phyloP scores from a whole-genome alignment of 2,797 vertebrate species.

The Vireo griseus region DNA sequence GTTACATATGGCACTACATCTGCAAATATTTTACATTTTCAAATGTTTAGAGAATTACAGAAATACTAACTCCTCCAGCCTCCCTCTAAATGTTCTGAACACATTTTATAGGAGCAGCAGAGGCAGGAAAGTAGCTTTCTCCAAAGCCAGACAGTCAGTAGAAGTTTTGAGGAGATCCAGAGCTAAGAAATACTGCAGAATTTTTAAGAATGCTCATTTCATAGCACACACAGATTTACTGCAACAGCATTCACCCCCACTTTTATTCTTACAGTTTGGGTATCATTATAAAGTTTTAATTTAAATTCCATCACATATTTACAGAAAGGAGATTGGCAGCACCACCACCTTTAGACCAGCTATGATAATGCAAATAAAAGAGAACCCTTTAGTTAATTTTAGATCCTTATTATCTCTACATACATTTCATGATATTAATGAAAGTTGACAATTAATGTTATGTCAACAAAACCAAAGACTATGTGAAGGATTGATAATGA shows the following conservation, averaged over 20 bases:
- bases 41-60: background rate
- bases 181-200: background rate
- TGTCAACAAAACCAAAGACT: background rate
- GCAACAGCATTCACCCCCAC: background rate
- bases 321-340: background rate
- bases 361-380: background rate
- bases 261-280: background rate
- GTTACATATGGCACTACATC: constrained; percentile 13
- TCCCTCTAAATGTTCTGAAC: constrained; percentile 27
- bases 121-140: constrained; percentile 3
- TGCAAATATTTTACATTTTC: constrained; percentile 51
- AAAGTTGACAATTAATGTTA: background rate
- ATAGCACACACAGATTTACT: background rate
- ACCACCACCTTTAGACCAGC: background rate
- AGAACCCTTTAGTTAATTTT: background rate
- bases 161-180: constrained; percentile 13
- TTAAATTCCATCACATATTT: background rate
- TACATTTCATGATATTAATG: background rate
- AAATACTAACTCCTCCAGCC: background rate
- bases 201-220: background rate
- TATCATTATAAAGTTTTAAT: background rate
- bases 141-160: background rate
- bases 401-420: background rate
- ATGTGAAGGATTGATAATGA: background rate
- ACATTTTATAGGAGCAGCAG: constrained; percentile 15